These are phyloP conservation scores for Zeuzera pyrina DNA, from an alignment of 2,888 invertebrate species.

Conservation along the genomic window DNA sequence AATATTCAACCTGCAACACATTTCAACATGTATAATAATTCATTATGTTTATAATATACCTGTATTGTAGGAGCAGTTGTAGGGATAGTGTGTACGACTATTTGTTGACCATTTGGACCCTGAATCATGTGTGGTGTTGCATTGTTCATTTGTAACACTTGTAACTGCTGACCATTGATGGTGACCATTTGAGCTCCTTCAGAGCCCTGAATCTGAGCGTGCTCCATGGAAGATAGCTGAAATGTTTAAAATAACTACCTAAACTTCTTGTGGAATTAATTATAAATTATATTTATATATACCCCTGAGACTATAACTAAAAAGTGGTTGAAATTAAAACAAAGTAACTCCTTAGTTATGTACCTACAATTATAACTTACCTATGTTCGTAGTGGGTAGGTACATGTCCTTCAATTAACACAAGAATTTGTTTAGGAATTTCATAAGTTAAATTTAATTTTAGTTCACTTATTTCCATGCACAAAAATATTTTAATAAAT, in stretches of 20 bases:
- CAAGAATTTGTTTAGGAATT: too few species aligned
- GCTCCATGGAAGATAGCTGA: constrained; percentile 66
- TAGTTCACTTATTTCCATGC: too few species aligned
- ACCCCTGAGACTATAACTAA: constrained; percentile 12
- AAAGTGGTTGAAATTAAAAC: not conserved
- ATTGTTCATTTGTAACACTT: constrained; percentile 70
- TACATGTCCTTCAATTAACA: too few species aligned
- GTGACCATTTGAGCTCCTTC: constrained; percentile 79
- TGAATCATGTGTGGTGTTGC: constrained; percentile 74
- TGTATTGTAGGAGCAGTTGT: constrained; percentile 74
- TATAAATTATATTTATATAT: constrained; percentile 14
- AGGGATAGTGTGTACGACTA: constrained; percentile 79
- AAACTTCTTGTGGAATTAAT: not conserved
- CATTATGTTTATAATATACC: too few species aligned
- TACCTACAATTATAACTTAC: too few species aligned
- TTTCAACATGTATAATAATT: too few species aligned
- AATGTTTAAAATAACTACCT: constrained; percentile 8
- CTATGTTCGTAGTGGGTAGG: too few species aligned
- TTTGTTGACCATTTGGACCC: constrained; percentile 79
- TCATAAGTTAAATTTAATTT: too few species aligned
- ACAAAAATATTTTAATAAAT: too few species aligned
- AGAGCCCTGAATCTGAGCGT: constrained; percentile 64
- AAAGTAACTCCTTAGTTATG: not conserved
- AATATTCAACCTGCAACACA: too few species aligned
- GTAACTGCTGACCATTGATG: constrained; percentile 74